These are phyloP conservation scores for Sphaerophoria taeniata DNA, from an alignment of 2,888 invertebrate species.

Conservation along the genomic window DNA sequence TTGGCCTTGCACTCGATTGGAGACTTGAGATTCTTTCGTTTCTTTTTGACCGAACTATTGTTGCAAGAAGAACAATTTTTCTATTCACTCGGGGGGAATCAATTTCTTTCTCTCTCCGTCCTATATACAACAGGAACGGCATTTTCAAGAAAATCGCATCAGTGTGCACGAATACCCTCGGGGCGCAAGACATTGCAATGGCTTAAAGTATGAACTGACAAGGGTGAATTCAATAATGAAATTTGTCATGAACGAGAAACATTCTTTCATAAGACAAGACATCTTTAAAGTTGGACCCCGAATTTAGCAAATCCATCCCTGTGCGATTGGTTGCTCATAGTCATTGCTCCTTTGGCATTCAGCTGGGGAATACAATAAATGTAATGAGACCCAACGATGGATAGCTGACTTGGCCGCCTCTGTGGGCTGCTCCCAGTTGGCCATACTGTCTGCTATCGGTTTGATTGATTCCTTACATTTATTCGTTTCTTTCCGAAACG, in stretches of 20 bases:
- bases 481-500: conserved; percentile 57
- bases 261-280: too few species aligned
- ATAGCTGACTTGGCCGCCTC: conserved; percentile 68
- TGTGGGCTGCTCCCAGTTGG: conserved; percentile 39
- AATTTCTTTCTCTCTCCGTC: conserved; percentile 47
- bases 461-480: conserved; percentile 73
- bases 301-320: background rate
- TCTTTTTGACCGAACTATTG: conserved; percentile 21
- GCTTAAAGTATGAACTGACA: conserved; percentile 39
- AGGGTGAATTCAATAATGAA: background rate
- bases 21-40: background rate
- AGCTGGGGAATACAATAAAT: conserved; percentile 69
- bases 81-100: conserved; percentile 64
- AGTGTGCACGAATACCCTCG: conserved; percentile 63
- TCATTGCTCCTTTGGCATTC: conserved; percentile 28
- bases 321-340: background rate
- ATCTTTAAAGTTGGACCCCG: background rate
- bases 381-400: conserved; percentile 69
- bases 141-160: conserved; percentile 63
- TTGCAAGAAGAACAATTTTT: conserved; percentile 57
- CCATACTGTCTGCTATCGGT: conserved; percentile 61
- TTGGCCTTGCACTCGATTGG: conserved; percentile 22
- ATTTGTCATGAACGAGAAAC: too few species aligned
- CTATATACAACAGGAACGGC: conserved; percentile 27
- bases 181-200: conserved; percentile 11